These are phyloP conservation scores for Leguminivora glycinivorella DNA, from an alignment of 1,140 invertebrate species.

Conservation along the genomic window DNA sequence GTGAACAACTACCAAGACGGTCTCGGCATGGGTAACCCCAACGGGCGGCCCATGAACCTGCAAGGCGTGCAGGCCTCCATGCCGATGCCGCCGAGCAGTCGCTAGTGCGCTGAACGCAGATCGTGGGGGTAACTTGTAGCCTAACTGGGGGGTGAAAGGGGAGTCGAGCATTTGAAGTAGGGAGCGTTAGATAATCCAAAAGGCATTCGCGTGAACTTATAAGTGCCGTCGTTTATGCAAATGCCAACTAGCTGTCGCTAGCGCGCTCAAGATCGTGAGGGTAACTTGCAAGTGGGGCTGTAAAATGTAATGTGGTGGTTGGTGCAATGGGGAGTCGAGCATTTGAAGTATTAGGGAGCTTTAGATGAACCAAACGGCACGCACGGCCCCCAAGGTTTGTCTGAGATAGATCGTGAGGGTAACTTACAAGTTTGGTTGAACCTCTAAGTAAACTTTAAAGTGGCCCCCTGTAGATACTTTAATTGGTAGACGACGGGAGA, in stretches of 20 bases:
- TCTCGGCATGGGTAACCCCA: conserved; percentile 78
- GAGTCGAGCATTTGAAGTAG: too few relatives aligned
- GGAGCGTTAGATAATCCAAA: conserved; percentile 78
- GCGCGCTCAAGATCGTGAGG: conserved; percentile 24
- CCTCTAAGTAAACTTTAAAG: too few relatives aligned
- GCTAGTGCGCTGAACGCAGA: conserved; percentile 43
- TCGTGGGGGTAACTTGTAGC: conserved; percentile 22
- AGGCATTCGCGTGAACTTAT: conserved; percentile 73
- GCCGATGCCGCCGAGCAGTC: conserved; percentile 71
- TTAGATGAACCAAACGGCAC: too few relatives aligned
- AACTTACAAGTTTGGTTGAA: too few relatives aligned
- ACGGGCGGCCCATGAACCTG: conserved; percentile 75
- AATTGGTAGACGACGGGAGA: too few relatives aligned
- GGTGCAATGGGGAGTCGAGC: background rate
- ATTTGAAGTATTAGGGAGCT: too few relatives aligned
- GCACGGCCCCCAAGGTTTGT: too few relatives aligned
- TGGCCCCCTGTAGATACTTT: too few relatives aligned
- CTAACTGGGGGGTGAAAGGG: too few relatives aligned
- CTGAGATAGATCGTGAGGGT: too few relatives aligned
- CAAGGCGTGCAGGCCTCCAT: conserved; percentile 74
- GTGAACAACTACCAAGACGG: conserved; percentile 83
- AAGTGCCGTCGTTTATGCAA: conserved; percentile 73
- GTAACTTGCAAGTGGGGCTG: background rate
- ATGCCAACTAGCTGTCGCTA: conserved; percentile 72
- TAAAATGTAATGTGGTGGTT: conserved; percentile 7